Evolutionary conservation across 2,797 vertebrate species (phyloP).

Genomic region (Danionella dracula): DNA sequence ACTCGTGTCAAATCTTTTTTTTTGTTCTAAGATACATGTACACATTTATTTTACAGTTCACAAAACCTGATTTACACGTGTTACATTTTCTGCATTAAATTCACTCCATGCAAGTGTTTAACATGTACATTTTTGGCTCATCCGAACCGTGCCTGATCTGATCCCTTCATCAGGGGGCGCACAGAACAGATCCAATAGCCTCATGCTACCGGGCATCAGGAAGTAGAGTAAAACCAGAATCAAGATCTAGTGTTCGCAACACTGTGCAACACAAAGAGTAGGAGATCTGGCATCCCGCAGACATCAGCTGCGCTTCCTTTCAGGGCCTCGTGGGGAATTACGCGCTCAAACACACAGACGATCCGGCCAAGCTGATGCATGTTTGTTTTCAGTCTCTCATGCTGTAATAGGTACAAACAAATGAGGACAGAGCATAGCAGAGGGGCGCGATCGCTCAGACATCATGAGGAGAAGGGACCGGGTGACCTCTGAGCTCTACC

Average conservation of each 20-base stretch:
- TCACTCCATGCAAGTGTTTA: too few species aligned
- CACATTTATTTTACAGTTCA: too few species aligned
- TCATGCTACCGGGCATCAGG: too few species aligned
- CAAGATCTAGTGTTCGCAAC: slow-evolving; percentile 3
- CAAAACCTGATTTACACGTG: too few species aligned
- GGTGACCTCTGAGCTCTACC: slow-evolving; percentile 21
- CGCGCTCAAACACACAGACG: background rate
- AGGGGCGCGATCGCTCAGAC: slow-evolving; percentile 20
- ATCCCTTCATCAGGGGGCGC: too few species aligned
- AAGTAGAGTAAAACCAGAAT: slow-evolving; percentile 5
- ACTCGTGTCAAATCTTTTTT: too few species aligned
- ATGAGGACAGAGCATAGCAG: slow-evolving; percentile 14
- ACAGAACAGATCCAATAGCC: too few species aligned
- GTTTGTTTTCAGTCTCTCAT: slow-evolving; percentile 38
- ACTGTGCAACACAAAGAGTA: background rate
- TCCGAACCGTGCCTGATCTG: too few species aligned
- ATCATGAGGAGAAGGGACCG: slow-evolving; percentile 28
- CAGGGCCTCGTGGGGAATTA: slow-evolving; percentile 17
- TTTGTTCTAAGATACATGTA: too few species aligned
- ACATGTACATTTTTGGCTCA: too few species aligned
- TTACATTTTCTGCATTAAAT: too few species aligned
- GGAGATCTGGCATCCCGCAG: background rate
- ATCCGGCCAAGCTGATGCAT: slow-evolving; percentile 20
- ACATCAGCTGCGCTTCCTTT: slow-evolving; percentile 28
- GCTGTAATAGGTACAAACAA: slow-evolving; percentile 37